These are phyloP conservation scores for Megaptera novaeangliae DNA, from an alignment of 2,113 vertebrate genomes.

Conservation along the genomic window DNA sequence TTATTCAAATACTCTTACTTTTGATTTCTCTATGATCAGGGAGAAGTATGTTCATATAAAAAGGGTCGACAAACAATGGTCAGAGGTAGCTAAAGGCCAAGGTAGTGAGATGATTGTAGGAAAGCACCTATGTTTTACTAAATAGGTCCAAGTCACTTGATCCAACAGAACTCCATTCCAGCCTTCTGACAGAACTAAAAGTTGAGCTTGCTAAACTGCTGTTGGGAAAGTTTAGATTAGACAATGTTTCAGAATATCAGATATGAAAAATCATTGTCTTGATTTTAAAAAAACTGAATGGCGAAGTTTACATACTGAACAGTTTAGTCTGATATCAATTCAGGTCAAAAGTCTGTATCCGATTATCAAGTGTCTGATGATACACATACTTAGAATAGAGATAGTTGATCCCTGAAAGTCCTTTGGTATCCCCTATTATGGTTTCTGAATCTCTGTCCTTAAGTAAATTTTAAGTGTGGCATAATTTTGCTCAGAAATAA, in stretches of 20 bases:
- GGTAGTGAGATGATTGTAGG: neutral
- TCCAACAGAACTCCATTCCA: constrained; percentile 40
- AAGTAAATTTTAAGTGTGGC: neutral
- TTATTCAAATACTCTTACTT: neutral
- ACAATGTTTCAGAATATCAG: constrained; percentile 8
- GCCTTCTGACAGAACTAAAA: constrained; percentile 32
- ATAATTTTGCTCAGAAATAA: constrained; percentile 23
- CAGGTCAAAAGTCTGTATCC: neutral
- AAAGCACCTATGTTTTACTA: neutral
- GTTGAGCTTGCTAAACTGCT: constrained; percentile 32
- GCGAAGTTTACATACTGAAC: neutral
- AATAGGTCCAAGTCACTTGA: constrained; percentile 7
- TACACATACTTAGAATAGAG: neutral
- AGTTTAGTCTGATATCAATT: neutral
- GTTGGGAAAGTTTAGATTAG: constrained; percentile 38
- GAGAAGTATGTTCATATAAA: neutral
- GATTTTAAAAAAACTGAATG: neutral
- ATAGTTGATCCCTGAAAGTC: neutral
- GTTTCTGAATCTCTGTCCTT: neutral
- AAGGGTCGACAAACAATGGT: neutral
- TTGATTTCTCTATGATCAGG: neutral
- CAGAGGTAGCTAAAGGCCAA: neutral
- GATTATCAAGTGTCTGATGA: neutral
- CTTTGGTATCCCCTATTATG: neutral
- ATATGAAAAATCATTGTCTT: constrained; percentile 4